phyloP scores from a whole-genome alignment of 2,797 vertebrate genomes.

The Alectoris magna region DNA sequence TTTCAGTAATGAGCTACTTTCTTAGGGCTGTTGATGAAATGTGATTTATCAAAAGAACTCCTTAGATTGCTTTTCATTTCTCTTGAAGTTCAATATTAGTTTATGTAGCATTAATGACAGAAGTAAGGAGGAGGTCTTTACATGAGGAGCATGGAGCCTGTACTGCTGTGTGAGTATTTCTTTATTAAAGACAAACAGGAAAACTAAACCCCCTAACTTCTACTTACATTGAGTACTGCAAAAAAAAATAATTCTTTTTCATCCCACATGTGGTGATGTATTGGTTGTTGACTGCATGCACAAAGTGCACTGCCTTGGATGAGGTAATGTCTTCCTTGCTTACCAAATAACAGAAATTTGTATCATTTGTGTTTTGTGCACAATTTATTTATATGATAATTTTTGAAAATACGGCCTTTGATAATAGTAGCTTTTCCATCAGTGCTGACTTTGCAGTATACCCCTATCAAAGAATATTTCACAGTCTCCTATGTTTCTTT shows the following conservation, averaged over 20 bases:
- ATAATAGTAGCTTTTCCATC: conserved; percentile 32
- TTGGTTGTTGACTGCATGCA: conserved; percentile 56
- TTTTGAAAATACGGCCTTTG: conserved; percentile 50
- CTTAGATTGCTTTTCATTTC: conserved; percentile 69
- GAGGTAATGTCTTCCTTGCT: conserved; percentile 28
- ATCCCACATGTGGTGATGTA: neutral
- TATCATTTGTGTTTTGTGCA: conserved; percentile 27
- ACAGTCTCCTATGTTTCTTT: neutral
- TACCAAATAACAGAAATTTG: conserved; percentile 47
- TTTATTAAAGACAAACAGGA: conserved; percentile 39
- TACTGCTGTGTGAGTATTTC: conserved; percentile 17
- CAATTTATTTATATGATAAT: conserved; percentile 50
- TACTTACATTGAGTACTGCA: conserved; percentile 53
- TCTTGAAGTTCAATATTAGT: conserved; percentile 69
- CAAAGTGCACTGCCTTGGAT: conserved; percentile 52
- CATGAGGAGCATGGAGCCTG: conserved; percentile 30
- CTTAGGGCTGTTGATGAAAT: conserved; percentile 65
- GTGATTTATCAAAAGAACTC: conserved; percentile 68
- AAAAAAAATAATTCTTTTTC: conserved; percentile 10
- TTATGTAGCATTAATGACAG: conserved; percentile 72
- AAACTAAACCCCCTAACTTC: conserved; percentile 15
- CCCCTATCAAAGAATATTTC: conserved; percentile 23
- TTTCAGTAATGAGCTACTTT: conserved; percentile 65
- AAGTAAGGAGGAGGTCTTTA: conserved; percentile 68
- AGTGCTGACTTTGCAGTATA: conserved; percentile 37